A percentile compares a stretch with the other conserved stretches of the same genome.
Evolutionary conservation across 1,140 invertebrate species (phyloP).

Genomic region (Sarcophaga peregrina): DNA sequence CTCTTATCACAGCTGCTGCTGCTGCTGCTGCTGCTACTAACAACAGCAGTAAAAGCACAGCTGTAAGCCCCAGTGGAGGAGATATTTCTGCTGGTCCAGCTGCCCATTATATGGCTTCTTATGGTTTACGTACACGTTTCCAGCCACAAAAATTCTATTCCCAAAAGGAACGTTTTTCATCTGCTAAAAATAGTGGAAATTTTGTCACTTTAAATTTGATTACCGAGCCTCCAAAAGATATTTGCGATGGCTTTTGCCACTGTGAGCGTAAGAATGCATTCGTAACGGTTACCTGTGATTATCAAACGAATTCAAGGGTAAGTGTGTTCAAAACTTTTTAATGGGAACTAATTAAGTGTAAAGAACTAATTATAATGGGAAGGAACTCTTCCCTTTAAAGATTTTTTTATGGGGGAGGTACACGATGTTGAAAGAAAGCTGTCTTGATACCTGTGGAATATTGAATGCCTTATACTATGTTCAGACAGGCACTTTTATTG

Average conservation of each 20-base stretch:
- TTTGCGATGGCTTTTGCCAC: conserved; percentile 26
- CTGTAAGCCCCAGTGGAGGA: neutral
- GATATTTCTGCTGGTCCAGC: neutral
- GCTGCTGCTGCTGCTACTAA: too few species aligned
- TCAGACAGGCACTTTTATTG: too few species aligned
- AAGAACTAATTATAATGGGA: too few species aligned
- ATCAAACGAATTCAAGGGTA: conserved; percentile 26
- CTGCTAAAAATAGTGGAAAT: neutral
- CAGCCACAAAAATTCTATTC: conserved; percentile 38
- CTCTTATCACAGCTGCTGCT: neutral
- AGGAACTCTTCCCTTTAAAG: too few species aligned
- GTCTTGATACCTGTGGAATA: too few species aligned
- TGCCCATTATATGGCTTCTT: conserved; percentile 18
- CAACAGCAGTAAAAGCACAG: neutral
- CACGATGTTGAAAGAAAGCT: too few species aligned
- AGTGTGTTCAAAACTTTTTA: neutral
- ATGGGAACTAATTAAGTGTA: too few species aligned
- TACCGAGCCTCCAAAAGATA: conserved; percentile 3
- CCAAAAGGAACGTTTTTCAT: neutral
- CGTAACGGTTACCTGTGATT: conserved; percentile 38
- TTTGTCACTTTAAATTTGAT: conserved; percentile 34
- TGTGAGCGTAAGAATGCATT: conserved; percentile 35
- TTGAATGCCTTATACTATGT: too few species aligned
- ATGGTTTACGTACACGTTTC: conserved; percentile 14
- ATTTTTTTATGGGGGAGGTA: too few species aligned